phyloP scores from a whole-genome alignment of 2,888 invertebrate genomes.

The Creontiades dilutus region DNA sequence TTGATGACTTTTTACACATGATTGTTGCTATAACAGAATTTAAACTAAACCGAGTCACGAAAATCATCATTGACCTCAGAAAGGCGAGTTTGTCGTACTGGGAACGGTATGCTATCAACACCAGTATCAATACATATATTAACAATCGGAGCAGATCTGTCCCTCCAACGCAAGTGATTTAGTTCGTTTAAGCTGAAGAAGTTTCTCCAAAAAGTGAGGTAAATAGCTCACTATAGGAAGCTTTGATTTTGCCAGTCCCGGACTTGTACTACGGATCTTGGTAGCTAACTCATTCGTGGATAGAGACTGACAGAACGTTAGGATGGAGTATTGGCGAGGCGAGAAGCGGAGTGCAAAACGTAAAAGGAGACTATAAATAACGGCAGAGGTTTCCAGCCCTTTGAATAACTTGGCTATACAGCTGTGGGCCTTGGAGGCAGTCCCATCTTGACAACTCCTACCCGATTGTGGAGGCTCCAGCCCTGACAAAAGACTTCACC shows the following conservation, averaged over 20 bases:
- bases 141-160: too few species aligned
- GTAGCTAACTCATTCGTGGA: not conserved
- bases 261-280: not conserved
- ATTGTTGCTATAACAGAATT: too few species aligned
- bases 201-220: not conserved
- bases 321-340: not conserved
- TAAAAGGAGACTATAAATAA: conserved; percentile 28
- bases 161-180: too few species aligned
- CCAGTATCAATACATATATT: too few species aligned
- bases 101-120: too few species aligned
- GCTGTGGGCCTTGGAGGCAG: not conserved
- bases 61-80: too few species aligned
- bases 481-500: conserved; percentile 18
- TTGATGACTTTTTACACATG: too few species aligned
- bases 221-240: not conserved
- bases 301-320: not conserved
- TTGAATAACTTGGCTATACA: conserved; percentile 12
- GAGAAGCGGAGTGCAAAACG: not conserved
- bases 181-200: too few species aligned
- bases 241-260: not conserved
- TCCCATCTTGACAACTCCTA: not conserved
- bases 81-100: too few species aligned
- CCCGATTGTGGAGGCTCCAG: not conserved
- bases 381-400: conserved; percentile 5
- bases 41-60: too few species aligned